Evolutionary conservation across 2,113 vertebrate species (phyloP), one percentile per base, ranked within the genome.

Genomic region (Caretta caretta): DNA sequence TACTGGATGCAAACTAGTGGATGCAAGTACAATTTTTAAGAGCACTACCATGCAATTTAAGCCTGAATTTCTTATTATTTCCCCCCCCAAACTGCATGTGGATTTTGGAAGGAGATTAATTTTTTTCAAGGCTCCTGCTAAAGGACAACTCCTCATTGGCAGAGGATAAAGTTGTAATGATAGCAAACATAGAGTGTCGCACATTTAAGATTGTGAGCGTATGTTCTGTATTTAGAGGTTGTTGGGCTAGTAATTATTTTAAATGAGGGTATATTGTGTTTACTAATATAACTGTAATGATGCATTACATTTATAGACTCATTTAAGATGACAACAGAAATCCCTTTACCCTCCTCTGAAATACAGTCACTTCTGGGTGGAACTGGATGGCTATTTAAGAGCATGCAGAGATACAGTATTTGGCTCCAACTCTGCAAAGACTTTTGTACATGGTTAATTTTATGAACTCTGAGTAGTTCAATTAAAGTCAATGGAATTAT

Each of bases 131-230:
- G 92, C 94, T 97, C 96, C 81, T 84, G 82, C 76, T 94, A 88
- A 51, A 97, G 94, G 22, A 96, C 83, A 94, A 93, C 94, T 96
- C 83, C 42, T 90, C 94, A 93, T 97, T 97, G 96, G 95, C 95
- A 95, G 95, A 97, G 96, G 96, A 96, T 97, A 97, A 96, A 87
- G 95, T 94, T 95, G 94, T 94, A 96, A 97, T 89, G 51, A 97
- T 91, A 88, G 92, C 93, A 97, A 95, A 95, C 90, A 94, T 35
- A 7, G 3, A 88, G 87, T 88, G 62, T 97, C 93, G 80, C 53
- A 93, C 93, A 57, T 97, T 96, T 76, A 96, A 96, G 95, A 90
- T 94, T 94, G 80, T 86, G 89, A 92, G 87, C 84, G 27, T 78
- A 35, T 86, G 50, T 82, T 38, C 92, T 94, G 84, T 95, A 90